Base-by-base conservation (phyloP, 1,140 invertebrate species). In the Conopomorpha cramerella region DNA sequence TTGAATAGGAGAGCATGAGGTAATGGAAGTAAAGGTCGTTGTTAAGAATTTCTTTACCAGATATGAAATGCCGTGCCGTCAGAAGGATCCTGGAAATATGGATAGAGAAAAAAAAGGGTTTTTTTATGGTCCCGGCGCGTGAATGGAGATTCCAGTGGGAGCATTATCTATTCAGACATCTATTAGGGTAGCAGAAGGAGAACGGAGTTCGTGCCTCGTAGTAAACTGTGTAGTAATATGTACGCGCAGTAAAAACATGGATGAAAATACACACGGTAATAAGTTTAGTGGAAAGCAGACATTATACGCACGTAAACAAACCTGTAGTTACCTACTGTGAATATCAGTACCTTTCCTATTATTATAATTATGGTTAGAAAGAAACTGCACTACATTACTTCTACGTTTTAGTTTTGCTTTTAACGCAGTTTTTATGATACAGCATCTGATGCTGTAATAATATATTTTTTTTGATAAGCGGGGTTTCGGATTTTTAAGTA, bases 101-200 rank as follows among this genome's bases (percentile, higher is more conserved):
- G 10, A 23, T 10, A 23, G 19, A 23, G 4, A 23, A 23, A 23
- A 6, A 23, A 23, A 23, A 23, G 4, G 19, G 19, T 23, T 23
- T 10, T 23, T 4, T 23, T 6, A 23, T 23, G 19, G 4, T 10
- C 10, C 4, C 19, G 19, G 19, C 19, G 4, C 10, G 19, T 10
- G 4, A 6, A 23, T 4, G 19, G 28, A 30, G 4, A 11, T 26
- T 32, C 39, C 34, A 19, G 6, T 8, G 17, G 30, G 39, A 36
- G 16, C 39, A 41, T 41, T 41, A 41, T 36, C 30, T 33, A 41
- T 41, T 41, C 39, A 41, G 25, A 32, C 39, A 15, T 16, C 34
- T 36, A 41, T 41, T 41, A 41, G 38, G 32, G 8, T 14, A 19
- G 11, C 30, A 41, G 30, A 36, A 31, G 25, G 13, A 15, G 8